A percentile compares a stretch with the other conserved stretches of the same genome.
These are phyloP conservation scores for Drosophila jambulina DNA, from an alignment of 1,140 invertebrate species.

Conservation along the genomic window DNA sequence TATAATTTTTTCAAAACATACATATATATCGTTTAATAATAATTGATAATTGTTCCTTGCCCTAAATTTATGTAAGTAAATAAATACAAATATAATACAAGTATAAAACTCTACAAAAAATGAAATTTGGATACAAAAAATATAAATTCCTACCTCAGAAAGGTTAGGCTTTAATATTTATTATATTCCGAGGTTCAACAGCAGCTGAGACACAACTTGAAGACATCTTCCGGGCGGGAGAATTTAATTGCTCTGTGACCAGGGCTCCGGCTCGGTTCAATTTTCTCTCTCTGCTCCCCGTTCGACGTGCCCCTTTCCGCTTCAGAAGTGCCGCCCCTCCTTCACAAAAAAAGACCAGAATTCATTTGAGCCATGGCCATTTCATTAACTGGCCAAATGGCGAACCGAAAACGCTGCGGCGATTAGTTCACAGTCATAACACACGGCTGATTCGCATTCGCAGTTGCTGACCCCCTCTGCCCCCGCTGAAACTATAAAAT, in stretches of 20 bases:
- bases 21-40: no score
- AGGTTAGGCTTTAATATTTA: neutral
- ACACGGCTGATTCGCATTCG: conserved; percentile 50
- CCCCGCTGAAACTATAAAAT: conserved; percentile 74
- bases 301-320: neutral
- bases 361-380: conserved; percentile 57
- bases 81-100: neutral
- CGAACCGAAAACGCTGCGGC: conserved; percentile 70
- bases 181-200: neutral
- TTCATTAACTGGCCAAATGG: conserved; percentile 74
- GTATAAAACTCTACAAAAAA: no score
- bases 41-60: no score
- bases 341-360: conserved; percentile 8
- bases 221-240: conserved; percentile 31
- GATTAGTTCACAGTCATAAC: conserved; percentile 83
- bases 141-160: neutral
- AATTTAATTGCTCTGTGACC: conserved; percentile 63
- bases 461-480: conserved; percentile 5
- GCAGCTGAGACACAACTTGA: conserved; percentile 10
- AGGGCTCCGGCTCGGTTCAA: conserved; percentile 16
- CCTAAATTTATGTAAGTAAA: neutral
- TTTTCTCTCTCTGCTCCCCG: neutral
- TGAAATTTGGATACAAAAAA: no score
- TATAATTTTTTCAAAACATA: no score
- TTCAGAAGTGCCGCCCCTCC: neutral